Evolutionary conservation across 2,797 vertebrate species (phyloP).

Genomic region (Yasuhikotakia modesta): DNA sequence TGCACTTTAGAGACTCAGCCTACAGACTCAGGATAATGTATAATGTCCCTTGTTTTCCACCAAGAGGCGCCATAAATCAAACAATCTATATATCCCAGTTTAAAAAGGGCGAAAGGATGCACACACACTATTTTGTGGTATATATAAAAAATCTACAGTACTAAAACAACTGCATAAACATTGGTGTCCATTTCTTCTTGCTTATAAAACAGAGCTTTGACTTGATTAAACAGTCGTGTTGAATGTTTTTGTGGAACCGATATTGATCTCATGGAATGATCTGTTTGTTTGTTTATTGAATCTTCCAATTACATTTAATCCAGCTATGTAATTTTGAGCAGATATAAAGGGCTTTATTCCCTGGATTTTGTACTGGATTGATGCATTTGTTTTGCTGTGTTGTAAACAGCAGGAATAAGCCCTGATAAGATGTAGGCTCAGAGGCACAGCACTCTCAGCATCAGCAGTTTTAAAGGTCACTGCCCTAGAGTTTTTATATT

Average conservation of each 20-base stretch:
- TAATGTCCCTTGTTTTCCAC: constrained; percentile 59
- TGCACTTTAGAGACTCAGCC: not conserved
- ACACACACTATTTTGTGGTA: not conserved
- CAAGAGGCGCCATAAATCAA: constrained; percentile 66
- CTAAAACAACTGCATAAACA: not conserved
- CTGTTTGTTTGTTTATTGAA: constrained; percentile 4
- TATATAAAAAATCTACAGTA: not conserved
- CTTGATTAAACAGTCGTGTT: not conserved
- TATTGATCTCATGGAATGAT: not conserved
- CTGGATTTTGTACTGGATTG: not conserved
- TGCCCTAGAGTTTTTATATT: constrained; percentile 38
- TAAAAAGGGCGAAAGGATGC: not conserved
- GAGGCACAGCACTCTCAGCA: constrained; percentile 62
- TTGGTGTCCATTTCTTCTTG: not conserved
- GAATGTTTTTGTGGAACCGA: not conserved
- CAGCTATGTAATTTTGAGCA: constrained; percentile 3
- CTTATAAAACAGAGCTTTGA: not conserved
- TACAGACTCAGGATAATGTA: not conserved
- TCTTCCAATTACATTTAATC: not conserved
- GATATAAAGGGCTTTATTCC: not conserved
- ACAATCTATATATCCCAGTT: not conserved
- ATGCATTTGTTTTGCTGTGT: not conserved
- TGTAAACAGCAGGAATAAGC: constrained; percentile 1
- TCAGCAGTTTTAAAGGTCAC: constrained; percentile 66
- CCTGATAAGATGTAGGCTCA: constrained; percentile 22